Evolutionary conservation across 2,797 vertebrate species (phyloP).

Genomic region (Muraenolepis orangiensis): DNA sequence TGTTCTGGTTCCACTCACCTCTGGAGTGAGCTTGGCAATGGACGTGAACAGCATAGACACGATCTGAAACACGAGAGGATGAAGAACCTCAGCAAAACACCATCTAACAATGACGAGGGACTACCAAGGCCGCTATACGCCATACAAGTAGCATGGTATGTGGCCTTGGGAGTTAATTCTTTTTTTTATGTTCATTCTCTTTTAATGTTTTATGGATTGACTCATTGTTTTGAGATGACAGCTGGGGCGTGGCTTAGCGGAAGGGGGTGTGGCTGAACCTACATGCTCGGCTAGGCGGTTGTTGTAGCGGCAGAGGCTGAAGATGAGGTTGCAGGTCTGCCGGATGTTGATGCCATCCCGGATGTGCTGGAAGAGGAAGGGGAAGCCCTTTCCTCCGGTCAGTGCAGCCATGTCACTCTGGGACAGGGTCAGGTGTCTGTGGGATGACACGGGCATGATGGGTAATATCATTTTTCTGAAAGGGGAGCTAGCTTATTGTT

Average conservation of each 20-base stretch:
- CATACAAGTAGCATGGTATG: neutral
- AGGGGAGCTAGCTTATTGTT: neutral
- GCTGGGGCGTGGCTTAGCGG: too few species aligned
- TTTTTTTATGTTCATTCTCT: neutral
- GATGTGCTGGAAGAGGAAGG: conserved; percentile 99
- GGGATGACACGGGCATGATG: conserved; percentile 24
- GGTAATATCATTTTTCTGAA: neutral
- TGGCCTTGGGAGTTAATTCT: neutral
- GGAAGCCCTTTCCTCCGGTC: conserved; percentile 97
- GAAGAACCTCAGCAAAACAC: conserved; percentile 1
- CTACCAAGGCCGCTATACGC: neutral
- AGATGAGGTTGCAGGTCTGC: conserved; percentile 98
- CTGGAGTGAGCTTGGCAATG: conserved; percentile 96
- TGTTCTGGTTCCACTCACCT: conserved; percentile 72
- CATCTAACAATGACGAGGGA: neutral
- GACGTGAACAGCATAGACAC: conserved; percentile 99
- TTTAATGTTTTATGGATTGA: neutral
- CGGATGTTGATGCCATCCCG: conserved; percentile 98
- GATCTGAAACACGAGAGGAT: conserved; percentile 77
- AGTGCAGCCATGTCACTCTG: conserved; percentile 98
- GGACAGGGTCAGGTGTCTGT: conserved; percentile 94
- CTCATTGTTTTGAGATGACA: neutral
- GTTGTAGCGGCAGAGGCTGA: conserved; percentile 97
- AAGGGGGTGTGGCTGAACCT: conserved; percentile 49
- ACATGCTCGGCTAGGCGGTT: conserved; percentile 97